These are phyloP conservation scores for Sander vitreus DNA, from an alignment of 2,113 vertebrate species.

Conservation along the genomic window DNA sequence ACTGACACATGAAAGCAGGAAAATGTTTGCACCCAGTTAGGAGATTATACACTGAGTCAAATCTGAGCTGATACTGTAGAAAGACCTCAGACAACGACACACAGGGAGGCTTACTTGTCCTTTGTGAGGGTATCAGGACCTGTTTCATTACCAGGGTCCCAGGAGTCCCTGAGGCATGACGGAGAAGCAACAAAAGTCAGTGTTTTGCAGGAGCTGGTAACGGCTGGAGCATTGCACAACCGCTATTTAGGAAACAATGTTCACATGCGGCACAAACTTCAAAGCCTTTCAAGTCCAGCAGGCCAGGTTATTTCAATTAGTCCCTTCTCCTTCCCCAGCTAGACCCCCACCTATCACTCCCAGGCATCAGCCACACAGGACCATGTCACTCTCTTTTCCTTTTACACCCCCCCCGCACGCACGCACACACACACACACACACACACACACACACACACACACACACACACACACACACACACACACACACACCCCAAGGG, in stretches of 20 bases:
- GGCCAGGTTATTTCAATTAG: conserved; percentile 77
- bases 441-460: neutral
- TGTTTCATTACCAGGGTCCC: conserved; percentile 17
- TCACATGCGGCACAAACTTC: conserved; percentile 55
- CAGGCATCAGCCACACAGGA: conserved; percentile 56
- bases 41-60: conserved; percentile 60
- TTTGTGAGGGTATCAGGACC: conserved; percentile 21
- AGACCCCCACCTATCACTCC: conserved; percentile 70
- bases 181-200: conserved; percentile 8
- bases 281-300: conserved; percentile 63
- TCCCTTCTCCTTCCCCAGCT: conserved; percentile 49
- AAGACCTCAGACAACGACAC: conserved; percentile 31
- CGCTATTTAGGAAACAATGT: conserved; percentile 34
- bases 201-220: conserved; percentile 38
- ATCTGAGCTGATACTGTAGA: conserved; percentile 32
- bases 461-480: neutral
- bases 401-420: conserved; percentile 24
- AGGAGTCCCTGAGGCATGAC: conserved; percentile 1
- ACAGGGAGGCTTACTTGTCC: conserved; percentile 7
- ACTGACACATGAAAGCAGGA: conserved; percentile 72
- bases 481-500: neutral
- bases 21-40: conserved; percentile 58
- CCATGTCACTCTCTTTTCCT: conserved; percentile 56
- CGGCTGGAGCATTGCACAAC: conserved; percentile 61
- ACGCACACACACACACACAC: too few species aligned